These are phyloP conservation scores for Isichthys henryi DNA, from an alignment of 2,113 vertebrate genomes.

Conservation along the genomic window DNA sequence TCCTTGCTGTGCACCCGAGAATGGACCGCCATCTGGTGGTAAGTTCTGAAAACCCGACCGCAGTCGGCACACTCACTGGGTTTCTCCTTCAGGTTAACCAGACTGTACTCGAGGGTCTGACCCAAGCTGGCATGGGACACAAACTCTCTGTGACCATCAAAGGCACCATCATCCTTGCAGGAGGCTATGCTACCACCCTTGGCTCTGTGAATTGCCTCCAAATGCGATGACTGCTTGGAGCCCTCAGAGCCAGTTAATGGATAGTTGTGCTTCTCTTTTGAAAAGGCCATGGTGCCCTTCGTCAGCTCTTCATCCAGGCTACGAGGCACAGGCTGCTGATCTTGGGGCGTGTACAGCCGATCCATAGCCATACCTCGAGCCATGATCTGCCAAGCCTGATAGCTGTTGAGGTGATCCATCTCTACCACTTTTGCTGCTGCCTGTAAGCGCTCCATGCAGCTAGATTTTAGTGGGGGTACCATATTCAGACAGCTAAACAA, in stretches of 20 bases:
- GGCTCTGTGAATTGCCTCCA: background rate
- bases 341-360: constrained; percentile 47
- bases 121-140: constrained; percentile 28
- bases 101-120: constrained; percentile 54
- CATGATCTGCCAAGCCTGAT: constrained; percentile 91
- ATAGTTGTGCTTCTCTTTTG: constrained; percentile 16
- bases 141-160: constrained; percentile 56
- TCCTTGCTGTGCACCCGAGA: constrained; percentile 91
- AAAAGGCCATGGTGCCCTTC: constrained; percentile 68
- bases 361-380: constrained; percentile 83
- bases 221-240: background rate
- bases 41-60: constrained; percentile 77
- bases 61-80: constrained; percentile 79
- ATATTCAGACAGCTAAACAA: constrained; percentile 76
- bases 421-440: constrained; percentile 65
- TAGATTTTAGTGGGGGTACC: constrained; percentile 37
- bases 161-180: constrained; percentile 31
- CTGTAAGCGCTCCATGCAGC: constrained; percentile 42
- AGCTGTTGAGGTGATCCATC: constrained; percentile 88
- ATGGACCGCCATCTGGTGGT: constrained; percentile 85
- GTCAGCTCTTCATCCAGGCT: constrained; percentile 77
- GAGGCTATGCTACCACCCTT: background rate
- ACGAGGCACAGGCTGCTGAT: constrained; percentile 62
- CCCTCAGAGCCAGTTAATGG: background rate
- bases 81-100: constrained; percentile 62